Evolutionary conservation across 2,888 invertebrate species (phyloP), one percentile per base, ranked within the genome.

Genomic region (Drosophila subquinaria): DNA sequence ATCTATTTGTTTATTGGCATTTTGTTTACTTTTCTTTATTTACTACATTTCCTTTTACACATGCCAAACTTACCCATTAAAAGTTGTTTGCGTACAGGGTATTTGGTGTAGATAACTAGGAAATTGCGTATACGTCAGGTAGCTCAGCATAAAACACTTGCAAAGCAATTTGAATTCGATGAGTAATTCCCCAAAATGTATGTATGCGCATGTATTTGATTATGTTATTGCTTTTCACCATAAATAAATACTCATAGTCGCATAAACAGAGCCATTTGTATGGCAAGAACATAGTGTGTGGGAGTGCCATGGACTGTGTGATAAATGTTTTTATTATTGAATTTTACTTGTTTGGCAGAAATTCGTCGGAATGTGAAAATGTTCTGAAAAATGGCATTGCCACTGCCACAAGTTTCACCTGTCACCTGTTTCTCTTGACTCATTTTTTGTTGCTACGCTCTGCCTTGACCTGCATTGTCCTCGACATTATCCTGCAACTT

Each of bases 91-190:
- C 43, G 5, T 55, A 33, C 33, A 51, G 40, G 42, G 51, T 45
- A 53, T 48, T 15, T 33, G 4, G 8, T 55, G 52, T 64, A 8
- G 51, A 62, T 45, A 53, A 13, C 40, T 17, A 62, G 47, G 13
- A 52, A 35, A 66, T 73, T 71, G 57, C 65, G 68, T 73, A 69
- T 73, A 73, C 67, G 68, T 30, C 82, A 88, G 88, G 85, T 89
- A 69, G 65, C 52, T 48, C 65, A 70, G 47, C 52, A 60, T 56
- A 57, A 76, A 87, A 68, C 88, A 84, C 79, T 88, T 75, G 69
- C 88, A 53, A 53, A 89, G 63, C 74, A 72, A 69, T 88, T 75
- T 59, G n/a, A 73, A 72, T 70, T 27, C 63, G 82, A 88, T 84
- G 89, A 85, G 85, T 88, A 88, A 89, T 81, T 43, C 60, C 53